Base-by-base conservation (phyloP, 2,113 vertebrate genomes). In the Eira barbara region DNA sequence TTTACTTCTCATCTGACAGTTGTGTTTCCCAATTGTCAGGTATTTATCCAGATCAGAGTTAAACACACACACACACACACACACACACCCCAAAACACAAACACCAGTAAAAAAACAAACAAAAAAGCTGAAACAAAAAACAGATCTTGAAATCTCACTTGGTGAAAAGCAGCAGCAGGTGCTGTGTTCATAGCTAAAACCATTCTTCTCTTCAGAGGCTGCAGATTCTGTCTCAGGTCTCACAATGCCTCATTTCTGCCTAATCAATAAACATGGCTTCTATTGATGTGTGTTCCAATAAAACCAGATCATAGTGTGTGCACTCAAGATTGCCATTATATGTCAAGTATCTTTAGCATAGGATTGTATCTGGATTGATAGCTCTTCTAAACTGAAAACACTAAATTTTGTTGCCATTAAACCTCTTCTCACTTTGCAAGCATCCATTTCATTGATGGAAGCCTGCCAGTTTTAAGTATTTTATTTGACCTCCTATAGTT, bases 371-470 rank as follows among this genome's bases (percentile, higher is more conserved):
- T 67, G 45, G 34, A 39, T 71, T 84, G 82, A 89, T 88, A n/a
- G 2, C 8, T 91, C 55, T 90, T 20, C 65, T 59, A 80, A 76
- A 17, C n/a, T 34, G 63, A 80, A 17, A 17, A 67, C 4, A 88
- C 63, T 76, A 73, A 71, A 93, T 96, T 76, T 63, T n/a, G 69
- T 96, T 9, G 42, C 21, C n/a, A 36, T 81, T 45, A 90, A 96
- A 84, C 8, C 0, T 73, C 27, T 67, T 21, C 63, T 74, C 57
- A 74, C n/a, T 93, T 91, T 82, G 29, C 0, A 89, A 85, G 84
- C n/a, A 85, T 93, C 57, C 23, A 71, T 95, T 95, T 78, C 73
- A 93, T 82, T 93, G 39, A 49, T 57, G 91, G 65, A 92, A 74
- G 20, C 18, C 57, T 91, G 45, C 17, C 39, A 86, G 4, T 2